Evolutionary conservation across 1,140 invertebrate genomes (phyloP).

Genomic region (Drosophila sp.): DNA sequence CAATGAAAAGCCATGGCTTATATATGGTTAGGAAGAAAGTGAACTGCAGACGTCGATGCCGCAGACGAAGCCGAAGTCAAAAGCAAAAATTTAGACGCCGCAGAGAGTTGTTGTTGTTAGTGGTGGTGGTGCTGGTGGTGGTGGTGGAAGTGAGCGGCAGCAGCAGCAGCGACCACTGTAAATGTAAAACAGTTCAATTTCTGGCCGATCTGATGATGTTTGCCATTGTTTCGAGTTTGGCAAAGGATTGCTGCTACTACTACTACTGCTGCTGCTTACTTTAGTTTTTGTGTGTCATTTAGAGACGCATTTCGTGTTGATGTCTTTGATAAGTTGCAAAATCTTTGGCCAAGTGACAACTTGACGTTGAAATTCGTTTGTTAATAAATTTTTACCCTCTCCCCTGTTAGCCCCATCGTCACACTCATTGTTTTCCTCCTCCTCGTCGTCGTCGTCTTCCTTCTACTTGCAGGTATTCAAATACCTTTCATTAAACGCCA

Average conservation of each 20-base stretch:
- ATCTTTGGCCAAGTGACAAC: slow-evolving; percentile 44
- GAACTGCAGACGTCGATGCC: slow-evolving; percentile 34
- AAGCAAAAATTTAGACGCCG: slow-evolving; percentile 18
- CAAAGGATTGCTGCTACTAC: slow-evolving; percentile 26
- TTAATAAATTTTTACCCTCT: slow-evolving; percentile 53
- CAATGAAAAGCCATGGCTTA: slow-evolving; percentile 73
- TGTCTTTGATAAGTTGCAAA: slow-evolving; percentile 63
- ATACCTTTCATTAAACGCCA: slow-evolving; percentile 52
- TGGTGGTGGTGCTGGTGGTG: slow-evolving; percentile 10
- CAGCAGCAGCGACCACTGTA: slow-evolving; percentile 33
- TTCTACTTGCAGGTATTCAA: slow-evolving; percentile 24
- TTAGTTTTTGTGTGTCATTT: slow-evolving; percentile 47
- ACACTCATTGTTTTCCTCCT: slow-evolving; percentile 19
- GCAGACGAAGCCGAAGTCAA: slow-evolving; percentile 17
- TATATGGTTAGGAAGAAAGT: slow-evolving; percentile 83
- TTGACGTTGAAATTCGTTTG: slow-evolving; percentile 48
- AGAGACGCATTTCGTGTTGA: slow-evolving; percentile 49
- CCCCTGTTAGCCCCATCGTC: too few relatives aligned
- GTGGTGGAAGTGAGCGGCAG: slow-evolving; percentile 18
- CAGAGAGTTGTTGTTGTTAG: slow-evolving; percentile 14
- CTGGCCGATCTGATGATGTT: slow-evolving; percentile 39
- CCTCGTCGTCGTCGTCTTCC: slow-evolving; percentile 32
- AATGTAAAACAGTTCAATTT: slow-evolving; percentile 77
- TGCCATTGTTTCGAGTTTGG: slow-evolving; percentile 6
- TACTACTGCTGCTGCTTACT: background rate